Evolutionary conservation across 2,113 vertebrate genomes (phyloP).

Genomic region (Ginglymostoma cirratum): DNA sequence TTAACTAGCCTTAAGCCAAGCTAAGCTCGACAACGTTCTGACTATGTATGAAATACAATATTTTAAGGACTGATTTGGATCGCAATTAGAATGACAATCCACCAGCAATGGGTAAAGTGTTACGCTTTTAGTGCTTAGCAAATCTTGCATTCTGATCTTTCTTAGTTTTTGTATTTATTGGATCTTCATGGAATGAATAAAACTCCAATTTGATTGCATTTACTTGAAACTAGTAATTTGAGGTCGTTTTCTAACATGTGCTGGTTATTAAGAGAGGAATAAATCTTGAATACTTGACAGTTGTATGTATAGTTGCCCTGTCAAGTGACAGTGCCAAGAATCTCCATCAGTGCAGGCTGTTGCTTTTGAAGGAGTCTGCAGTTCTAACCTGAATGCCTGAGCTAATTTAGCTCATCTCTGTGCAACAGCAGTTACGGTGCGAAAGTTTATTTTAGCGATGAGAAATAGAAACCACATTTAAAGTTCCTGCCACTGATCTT

Average conservation of each 20-base stretch:
- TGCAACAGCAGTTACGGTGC: not conserved
- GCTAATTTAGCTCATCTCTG: not conserved
- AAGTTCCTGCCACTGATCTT: not conserved
- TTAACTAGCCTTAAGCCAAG: not conserved
- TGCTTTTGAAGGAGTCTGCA: not conserved
- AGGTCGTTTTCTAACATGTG: not conserved
- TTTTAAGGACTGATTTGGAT: not conserved
- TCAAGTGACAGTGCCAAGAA: not conserved
- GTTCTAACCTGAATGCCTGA: no score
- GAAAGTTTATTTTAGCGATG: not conserved
- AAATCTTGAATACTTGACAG: not conserved
- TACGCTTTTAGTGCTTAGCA: not conserved
- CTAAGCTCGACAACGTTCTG: not conserved
- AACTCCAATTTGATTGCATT: not conserved
- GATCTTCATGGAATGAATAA: not conserved
- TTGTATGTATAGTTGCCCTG: not conserved
- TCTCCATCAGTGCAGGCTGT: not conserved
- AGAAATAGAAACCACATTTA: not conserved
- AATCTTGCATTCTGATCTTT: not conserved
- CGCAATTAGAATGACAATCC: not conserved
- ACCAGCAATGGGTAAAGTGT: not conserved
- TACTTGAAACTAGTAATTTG: not conserved
- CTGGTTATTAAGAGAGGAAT: not conserved
- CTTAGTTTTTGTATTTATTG: not conserved
- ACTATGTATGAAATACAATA: not conserved